Conservation (phyloP, 2,888 invertebrate species). For the Drosophila mettleri region DNA sequence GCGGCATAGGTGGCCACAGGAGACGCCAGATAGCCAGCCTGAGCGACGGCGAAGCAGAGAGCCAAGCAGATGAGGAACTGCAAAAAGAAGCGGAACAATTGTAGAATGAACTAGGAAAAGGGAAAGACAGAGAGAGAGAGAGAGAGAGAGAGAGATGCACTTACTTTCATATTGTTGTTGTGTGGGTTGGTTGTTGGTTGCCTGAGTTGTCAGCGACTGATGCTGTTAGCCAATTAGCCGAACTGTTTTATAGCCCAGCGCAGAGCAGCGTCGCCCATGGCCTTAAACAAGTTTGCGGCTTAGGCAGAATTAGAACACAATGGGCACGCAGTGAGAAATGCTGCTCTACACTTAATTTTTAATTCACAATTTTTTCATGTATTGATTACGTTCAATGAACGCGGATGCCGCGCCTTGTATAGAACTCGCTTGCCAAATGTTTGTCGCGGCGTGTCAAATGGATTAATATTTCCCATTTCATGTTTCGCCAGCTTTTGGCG, state of each 20-base stretch:
- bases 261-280: conserved; percentile 4
- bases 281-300: conserved; percentile 68
- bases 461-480: conserved; percentile 63
- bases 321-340: conserved; percentile 42
- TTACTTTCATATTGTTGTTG: conserved; percentile 68
- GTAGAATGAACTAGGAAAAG: neutral
- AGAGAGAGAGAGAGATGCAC: neutral
- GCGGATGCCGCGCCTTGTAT: conserved; percentile 61
- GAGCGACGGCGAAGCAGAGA: conserved; percentile 78
- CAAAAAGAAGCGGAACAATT: conserved; percentile 14
- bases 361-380: conserved; percentile 23
- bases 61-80: conserved; percentile 81
- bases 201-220: conserved; percentile 58
- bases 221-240: conserved; percentile 58
- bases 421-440: conserved; percentile 46
- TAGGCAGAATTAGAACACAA: conserved; percentile 73
- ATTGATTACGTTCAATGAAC: conserved; percentile 71
- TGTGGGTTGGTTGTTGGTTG: conserved; percentile 46
- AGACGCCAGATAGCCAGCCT: conserved; percentile 72
- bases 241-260: conserved; percentile 16
- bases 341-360: conserved; percentile 11
- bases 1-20: conserved; percentile 52
- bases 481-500: conserved; percentile 22
- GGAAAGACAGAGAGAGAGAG: neutral
- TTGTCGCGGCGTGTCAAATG: conserved; percentile 73